Conservation (phyloP, 2,888 invertebrate species). For the Fissipunctia ypsillon region DNA sequence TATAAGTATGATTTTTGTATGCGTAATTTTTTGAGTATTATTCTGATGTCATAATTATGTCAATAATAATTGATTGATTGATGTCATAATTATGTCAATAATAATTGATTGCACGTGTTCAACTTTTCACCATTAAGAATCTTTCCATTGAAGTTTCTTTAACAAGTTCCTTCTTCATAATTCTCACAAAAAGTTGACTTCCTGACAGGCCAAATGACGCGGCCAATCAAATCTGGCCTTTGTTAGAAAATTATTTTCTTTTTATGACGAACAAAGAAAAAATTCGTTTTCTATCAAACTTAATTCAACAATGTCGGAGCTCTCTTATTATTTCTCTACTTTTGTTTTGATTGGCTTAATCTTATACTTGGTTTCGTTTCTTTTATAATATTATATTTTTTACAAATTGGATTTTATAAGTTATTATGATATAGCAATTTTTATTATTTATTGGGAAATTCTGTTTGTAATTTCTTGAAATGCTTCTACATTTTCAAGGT, state of each 20-base stretch:
- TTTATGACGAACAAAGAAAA: slow-evolving; percentile 71
- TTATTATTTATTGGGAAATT: slow-evolving; percentile 33
- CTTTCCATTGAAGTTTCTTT: slow-evolving; percentile 39
- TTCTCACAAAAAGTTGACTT: slow-evolving; percentile 39
- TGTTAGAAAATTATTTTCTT: slow-evolving; percentile 69
- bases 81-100: too few relatives aligned
- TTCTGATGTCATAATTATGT: background rate
- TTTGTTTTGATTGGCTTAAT: slow-evolving; percentile 68
- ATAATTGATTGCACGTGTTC: slow-evolving; percentile 10
- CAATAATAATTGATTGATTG: slow-evolving; percentile 14
- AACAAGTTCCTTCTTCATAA: slow-evolving; percentile 31
- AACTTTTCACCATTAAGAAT: slow-evolving; percentile 6
- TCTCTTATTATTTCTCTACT: slow-evolving; percentile 64
- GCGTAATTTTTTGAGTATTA: background rate
- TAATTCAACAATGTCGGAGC: slow-evolving; percentile 74
- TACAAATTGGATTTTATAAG: slow-evolving; percentile 30
- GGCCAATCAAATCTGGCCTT: slow-evolving; percentile 68
- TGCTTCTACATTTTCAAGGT: background rate
- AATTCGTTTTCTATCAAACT: slow-evolving; percentile 73
- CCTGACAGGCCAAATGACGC: slow-evolving; percentile 60
- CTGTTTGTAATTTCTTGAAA: background rate
- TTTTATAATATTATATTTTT: slow-evolving; percentile 38
- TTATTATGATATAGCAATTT: slow-evolving; percentile 34
- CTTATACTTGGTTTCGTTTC: slow-evolving; percentile 42
- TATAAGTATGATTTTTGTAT: background rate